phyloP scores from a whole-genome alignment of 2,113 vertebrate genomes.

The Phaetusa simplex region DNA sequence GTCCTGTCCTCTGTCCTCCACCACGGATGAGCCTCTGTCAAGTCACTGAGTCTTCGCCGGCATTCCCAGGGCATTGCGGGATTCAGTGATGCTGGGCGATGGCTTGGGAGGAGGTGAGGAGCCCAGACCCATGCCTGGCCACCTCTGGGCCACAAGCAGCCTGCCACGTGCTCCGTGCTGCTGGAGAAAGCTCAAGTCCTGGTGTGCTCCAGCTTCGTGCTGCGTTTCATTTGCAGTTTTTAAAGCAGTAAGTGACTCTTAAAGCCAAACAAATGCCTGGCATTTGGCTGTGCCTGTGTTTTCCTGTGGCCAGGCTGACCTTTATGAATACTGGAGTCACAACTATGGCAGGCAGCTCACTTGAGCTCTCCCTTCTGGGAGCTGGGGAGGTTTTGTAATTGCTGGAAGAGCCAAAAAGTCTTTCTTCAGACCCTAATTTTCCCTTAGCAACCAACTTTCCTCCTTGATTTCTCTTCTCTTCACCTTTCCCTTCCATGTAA shows the following conservation, averaged over 20 bases:
- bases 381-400: slow-evolving; percentile 36
- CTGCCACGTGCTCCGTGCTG: background rate
- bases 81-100: background rate
- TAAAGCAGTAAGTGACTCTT: background rate
- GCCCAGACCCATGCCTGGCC: background rate
- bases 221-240: background rate
- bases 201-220: background rate
- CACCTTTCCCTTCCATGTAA: slow-evolving; percentile 54
- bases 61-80: background rate
- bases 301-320: slow-evolving; percentile 43
- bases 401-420: slow-evolving; percentile 22
- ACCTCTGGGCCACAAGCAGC: background rate
- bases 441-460: slow-evolving; percentile 11
- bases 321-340: slow-evolving; percentile 29
- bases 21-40: rapidly evolving
- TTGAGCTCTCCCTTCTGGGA: slow-evolving; percentile 25
- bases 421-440: slow-evolving; percentile 29
- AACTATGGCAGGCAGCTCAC: slow-evolving; percentile 3
- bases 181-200: background rate
- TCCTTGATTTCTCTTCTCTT: slow-evolving; percentile 36
- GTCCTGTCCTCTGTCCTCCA: background rate
- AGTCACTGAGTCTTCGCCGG: background rate
- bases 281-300: background rate
- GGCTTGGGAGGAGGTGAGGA: background rate
- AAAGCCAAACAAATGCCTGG: slow-evolving; percentile 3